Conservation (phyloP, 2,113 vertebrate species). For the Rhinoptilus africanus region DNA sequence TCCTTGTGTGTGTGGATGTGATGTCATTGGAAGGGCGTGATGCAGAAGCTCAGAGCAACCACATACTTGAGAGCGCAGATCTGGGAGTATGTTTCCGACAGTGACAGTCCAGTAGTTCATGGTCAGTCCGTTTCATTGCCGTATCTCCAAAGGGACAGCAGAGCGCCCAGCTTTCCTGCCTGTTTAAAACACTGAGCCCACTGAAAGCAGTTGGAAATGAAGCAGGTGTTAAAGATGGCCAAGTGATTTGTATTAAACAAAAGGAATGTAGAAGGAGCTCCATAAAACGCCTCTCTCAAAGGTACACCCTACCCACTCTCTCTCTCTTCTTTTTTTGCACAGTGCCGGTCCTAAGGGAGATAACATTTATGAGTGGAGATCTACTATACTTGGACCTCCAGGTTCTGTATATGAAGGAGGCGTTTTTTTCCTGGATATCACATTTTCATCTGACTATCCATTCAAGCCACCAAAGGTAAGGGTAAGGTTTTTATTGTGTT, state of each 20-base stretch:
- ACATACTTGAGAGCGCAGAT: not conserved
- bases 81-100: not conserved
- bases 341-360: slow-evolving; percentile 96
- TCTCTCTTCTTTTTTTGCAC: slow-evolving; percentile 14
- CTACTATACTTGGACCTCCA: slow-evolving; percentile 94
- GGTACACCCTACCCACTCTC: slow-evolving; percentile 2
- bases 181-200: not conserved
- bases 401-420: slow-evolving; percentile 97
- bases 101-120: not conserved
- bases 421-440: slow-evolving; percentile 96
- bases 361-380: slow-evolving; percentile 99
- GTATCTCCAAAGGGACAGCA: not conserved
- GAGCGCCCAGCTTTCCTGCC: not conserved
- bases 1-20: not conserved
- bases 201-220: not conserved
- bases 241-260: not conserved
- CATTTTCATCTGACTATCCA: slow-evolving; percentile 97
- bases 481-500: slow-evolving; percentile 10
- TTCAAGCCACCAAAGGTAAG: slow-evolving; percentile 98
- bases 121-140: not conserved
- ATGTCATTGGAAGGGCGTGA: not conserved
- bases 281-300: not conserved
- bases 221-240: not conserved
- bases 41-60: not conserved
- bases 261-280: not conserved